Evolutionary conservation across 2,113 vertebrate genomes (phyloP).

Genomic region (Podarcis cretensis): DNA sequence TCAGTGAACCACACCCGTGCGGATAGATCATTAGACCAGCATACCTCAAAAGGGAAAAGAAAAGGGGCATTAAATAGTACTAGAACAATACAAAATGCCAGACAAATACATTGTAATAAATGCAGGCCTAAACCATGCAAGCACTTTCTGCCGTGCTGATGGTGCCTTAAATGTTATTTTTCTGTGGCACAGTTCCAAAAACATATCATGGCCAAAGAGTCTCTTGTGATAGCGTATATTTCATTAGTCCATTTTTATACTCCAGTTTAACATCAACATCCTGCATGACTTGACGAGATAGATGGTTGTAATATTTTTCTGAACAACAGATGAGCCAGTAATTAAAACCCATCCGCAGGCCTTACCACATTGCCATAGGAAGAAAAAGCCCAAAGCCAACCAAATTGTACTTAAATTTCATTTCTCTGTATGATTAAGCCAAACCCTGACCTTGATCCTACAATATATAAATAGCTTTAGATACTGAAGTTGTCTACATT

Average conservation of each 20-base stretch:
- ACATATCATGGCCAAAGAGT: background rate
- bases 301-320: slow-evolving; percentile 33
- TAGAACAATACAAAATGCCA: background rate
- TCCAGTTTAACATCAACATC: slow-evolving; percentile 26
- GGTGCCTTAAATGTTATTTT: slow-evolving; percentile 23
- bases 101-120: background rate
- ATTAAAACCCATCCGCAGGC: slow-evolving; percentile 48
- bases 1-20: background rate
- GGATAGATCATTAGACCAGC: background rate
- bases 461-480: slow-evolving; percentile 52
- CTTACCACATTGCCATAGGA: slow-evolving; percentile 27
- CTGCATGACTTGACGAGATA: slow-evolving; percentile 37
- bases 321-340: slow-evolving; percentile 17
- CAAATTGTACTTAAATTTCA: slow-evolving; percentile 39
- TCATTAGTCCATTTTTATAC: slow-evolving; percentile 36
- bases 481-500: slow-evolving; percentile 44
- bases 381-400: slow-evolving; percentile 10
- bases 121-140: background rate
- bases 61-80: background rate
- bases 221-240: slow-evolving; percentile 4
- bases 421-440: slow-evolving; percentile 22
- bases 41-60: background rate
- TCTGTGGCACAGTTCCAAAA: background rate
- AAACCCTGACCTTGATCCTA: slow-evolving; percentile 58
- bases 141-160: background rate